Evolutionary conservation across 1,140 invertebrate genomes (phyloP), one percentile per base, ranked within the genome.

Genomic region (Pseudomyrmex sp.): DNA sequence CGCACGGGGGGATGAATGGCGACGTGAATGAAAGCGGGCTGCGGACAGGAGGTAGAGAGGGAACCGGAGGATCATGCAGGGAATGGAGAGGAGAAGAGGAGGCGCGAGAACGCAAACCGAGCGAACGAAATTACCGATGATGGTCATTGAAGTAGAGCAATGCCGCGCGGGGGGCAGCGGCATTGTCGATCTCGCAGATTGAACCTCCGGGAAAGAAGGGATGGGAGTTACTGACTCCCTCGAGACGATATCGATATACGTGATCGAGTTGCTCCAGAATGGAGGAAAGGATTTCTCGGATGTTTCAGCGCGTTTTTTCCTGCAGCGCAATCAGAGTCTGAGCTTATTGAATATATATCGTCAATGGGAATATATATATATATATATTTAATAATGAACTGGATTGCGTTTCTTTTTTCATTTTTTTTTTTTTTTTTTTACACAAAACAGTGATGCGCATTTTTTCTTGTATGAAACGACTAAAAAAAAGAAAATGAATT

Each of bases 51-150:
- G 68, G 12, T 12, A 26, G 65, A n/a, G 4, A 23, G 44, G 26
- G 20, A 35, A 35, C 2, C 2, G 56, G n/a, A 13, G 48, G 1
- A 13, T 56, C 3, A 13, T 54, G 8, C 48, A 18, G 13, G 73
- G 44, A 44, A 20, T 12, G 2, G 44, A 18, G 48, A 77, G 72
- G 44, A 44, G 35, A n/a, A 2, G 15, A 23, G 15, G 48, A 79
- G 61, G 59, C 56, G 72, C 82, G 79, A 73, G 58, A 82, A 77
- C 59, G 79, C 74, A 82, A 83, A 68, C 74, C 77, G 80, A 76
- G 74, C 69, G 74, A 76, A 76, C 63, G 74, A 77, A 88, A 89
- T 88, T 88, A 85, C 44, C 61, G 73, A 35, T n/a, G 61, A 82
- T 82, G 85, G 61, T 77, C 83, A 69, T 85, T 88, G 73, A 85